These are phyloP conservation scores for Pseudomyrmex concolor DNA, from an alignment of 1,140 invertebrate species.

Conservation along the genomic window DNA sequence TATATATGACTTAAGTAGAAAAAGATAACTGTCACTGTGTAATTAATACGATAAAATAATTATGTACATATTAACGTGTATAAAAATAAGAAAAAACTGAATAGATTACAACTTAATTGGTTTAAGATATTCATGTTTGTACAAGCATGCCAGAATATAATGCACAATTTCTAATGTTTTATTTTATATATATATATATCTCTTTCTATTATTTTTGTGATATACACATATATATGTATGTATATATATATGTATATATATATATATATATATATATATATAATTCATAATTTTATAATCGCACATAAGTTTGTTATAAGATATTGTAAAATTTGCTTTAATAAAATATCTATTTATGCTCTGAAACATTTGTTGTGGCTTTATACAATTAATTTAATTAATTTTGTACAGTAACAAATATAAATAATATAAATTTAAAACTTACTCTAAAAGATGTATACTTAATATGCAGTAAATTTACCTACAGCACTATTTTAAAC, in stretches of 20 bases:
- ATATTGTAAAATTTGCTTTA: conserved; percentile 42
- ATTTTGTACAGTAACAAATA: background rate
- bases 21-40: conserved; percentile 42
- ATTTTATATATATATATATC: conserved; percentile 9
- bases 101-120: conserved; percentile 20
- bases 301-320: conserved; percentile 39
- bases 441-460: conserved; percentile 15
- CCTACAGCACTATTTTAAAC: background rate
- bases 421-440: conserved; percentile 19
- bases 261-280: background rate
- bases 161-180: conserved; percentile 60
- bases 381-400: conserved; percentile 35
- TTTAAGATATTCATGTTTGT: conserved; percentile 5
- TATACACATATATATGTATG: background rate
- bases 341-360: conserved; percentile 27
- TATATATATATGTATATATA: background rate
- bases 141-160: conserved; percentile 20
- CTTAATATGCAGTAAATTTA: background rate
- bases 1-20: too few species aligned
- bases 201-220: conserved; percentile 50
- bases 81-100: conserved; percentile 45
- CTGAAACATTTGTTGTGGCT: conserved; percentile 3
- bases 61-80: conserved; percentile 68
- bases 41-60: conserved; percentile 56
- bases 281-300: conserved; percentile 20